Evolutionary conservation across 1,140 invertebrate genomes (phyloP), one percentile per base, ranked within the genome.

Genomic region (Rhagoletis pomonella): DNA sequence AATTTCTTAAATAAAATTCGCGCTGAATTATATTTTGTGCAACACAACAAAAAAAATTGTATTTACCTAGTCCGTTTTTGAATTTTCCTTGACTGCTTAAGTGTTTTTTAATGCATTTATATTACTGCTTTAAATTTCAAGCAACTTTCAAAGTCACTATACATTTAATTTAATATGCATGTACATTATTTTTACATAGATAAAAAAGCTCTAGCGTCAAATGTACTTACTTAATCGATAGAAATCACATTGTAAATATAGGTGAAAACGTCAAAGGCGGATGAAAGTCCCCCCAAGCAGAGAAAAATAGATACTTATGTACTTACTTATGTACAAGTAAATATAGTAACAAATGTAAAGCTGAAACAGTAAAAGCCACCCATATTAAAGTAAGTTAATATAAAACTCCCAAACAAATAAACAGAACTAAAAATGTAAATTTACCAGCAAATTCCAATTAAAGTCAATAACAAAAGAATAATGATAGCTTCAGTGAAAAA

Each of bases 231-330:
- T 81, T 81, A 81, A 81, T 81, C 19, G 19, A 19, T 81, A n/a
- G 60, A 64, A 89, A 67, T 88, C 88, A 89, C 87, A 67, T 87
- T 90, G 89, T 90, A 90, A 73, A 90, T 90, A 90, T 88, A 90
- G 88, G 85, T 81, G 73, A 89, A 64, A 50, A 84, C 59, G 73
- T 88, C 87, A 89, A 88, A 89, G 89, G 90, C 90, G 90, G 90
- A 91, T 90, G 90, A 91, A 91, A 91, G 90, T 91, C 90, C 91
- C 90, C 90, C 91, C 90, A 88, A 84, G 88, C 17, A 81, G 73
- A 55, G 67, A 73, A 73, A 81, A 81, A 55, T 81, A 81, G 73
- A 55, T 55, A 42, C 73, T 55, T 81, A 81, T 10, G 39, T 69
- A 69, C 29, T 7, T 47, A 73, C 67, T 44, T 73, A 81, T 17